Evolutionary conservation across 1,140 invertebrate species (phyloP).

Genomic region (Ostrea denselamellosa): DNA sequence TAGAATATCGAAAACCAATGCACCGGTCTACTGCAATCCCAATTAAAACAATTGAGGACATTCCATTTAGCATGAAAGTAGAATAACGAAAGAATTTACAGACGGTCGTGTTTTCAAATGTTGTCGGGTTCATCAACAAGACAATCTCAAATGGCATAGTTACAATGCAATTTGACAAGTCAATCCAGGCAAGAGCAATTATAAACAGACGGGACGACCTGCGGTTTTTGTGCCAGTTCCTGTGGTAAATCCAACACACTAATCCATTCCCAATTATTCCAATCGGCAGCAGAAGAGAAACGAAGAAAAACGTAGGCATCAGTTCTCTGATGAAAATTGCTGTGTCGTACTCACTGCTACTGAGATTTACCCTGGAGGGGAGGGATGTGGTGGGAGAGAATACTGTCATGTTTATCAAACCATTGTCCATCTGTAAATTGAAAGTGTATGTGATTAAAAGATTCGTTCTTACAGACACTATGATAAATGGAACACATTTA

Average conservation of each 20-base stretch:
- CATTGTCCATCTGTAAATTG: background rate
- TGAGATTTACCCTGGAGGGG: background rate
- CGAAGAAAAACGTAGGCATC: slow-evolving; percentile 27
- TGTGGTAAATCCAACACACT: slow-evolving; percentile 44
- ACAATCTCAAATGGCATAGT: slow-evolving; percentile 42
- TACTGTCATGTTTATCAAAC: background rate
- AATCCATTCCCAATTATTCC: slow-evolving; percentile 23
- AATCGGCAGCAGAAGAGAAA: background rate
- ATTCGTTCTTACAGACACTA: no score
- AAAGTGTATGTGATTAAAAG: background rate
- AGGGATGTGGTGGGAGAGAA: background rate
- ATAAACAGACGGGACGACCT: slow-evolving; percentile 43
- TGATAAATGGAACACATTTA: no score
- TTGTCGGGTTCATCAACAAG: slow-evolving; percentile 34
- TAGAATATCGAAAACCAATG: slow-evolving; percentile 45
- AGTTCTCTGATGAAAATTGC: background rate
- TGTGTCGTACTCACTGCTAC: background rate
- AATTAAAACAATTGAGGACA: slow-evolving; percentile 40
- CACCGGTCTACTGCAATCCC: slow-evolving; percentile 47
- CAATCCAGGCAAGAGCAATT: slow-evolving; percentile 37
- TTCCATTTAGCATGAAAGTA: slow-evolving; percentile 39
- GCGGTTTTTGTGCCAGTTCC: background rate
- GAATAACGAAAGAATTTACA: slow-evolving; percentile 46
- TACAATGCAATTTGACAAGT: slow-evolving; percentile 38
- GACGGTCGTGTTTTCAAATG: slow-evolving; percentile 41